phyloP scores from a whole-genome alignment of 1,140 invertebrate genomes.

The Trachymyrmex cornetzi region DNA sequence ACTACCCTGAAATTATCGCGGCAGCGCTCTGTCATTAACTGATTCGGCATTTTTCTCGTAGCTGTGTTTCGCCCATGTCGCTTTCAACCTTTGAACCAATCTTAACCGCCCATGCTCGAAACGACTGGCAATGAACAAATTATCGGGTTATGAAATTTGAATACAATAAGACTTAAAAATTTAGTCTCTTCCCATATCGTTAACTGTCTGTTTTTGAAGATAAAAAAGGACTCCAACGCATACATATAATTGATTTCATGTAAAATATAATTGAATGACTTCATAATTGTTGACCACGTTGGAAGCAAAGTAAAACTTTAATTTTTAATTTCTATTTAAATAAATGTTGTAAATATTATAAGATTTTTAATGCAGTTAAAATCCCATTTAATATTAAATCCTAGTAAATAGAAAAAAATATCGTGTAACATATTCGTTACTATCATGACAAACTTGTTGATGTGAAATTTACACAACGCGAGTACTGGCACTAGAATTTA shows the following conservation, averaged over 20 bases:
- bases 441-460: neutral
- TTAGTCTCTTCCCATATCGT: neutral
- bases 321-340: neutral
- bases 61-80: constrained; percentile 28
- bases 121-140: constrained; percentile 37
- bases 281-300: neutral
- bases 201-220: neutral
- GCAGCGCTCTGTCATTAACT: constrained; percentile 54
- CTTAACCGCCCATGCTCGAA: constrained; percentile 48
- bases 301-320: neutral
- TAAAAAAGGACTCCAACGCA: neutral
- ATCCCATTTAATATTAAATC: neutral
- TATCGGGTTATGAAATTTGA: constrained; percentile 37
- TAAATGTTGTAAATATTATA: neutral
- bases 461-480: neutral
- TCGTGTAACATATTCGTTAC: neutral
- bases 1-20: constrained; percentile 58
- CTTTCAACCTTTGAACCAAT: constrained; percentile 38
- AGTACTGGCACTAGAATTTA: constrained; percentile 1
- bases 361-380: neutral
- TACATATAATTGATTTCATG: neutral
- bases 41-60: constrained; percentile 51
- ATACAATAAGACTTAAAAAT: constrained; percentile 11
- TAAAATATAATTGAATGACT: constrained; percentile 3
- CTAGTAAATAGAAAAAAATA: neutral